Evolutionary conservation across 2,113 vertebrate genomes (phyloP).

Genomic region (Cyprinodon tularosa): DNA sequence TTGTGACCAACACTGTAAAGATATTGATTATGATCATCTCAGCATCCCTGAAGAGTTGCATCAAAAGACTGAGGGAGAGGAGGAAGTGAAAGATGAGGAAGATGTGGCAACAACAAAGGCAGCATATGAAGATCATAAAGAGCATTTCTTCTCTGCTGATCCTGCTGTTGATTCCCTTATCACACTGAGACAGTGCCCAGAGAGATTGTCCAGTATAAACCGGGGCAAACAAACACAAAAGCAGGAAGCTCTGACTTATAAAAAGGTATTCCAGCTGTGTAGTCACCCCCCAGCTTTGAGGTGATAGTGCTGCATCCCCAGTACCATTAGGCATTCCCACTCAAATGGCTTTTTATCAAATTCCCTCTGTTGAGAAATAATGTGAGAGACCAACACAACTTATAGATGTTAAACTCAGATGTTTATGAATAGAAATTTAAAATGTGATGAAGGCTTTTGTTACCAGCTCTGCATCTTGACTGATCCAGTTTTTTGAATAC

Average conservation of each 20-base stretch:
- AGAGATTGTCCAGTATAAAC: background rate
- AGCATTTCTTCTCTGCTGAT: slow-evolving; percentile 2
- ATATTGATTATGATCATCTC: background rate
- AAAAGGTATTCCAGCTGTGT: slow-evolving; percentile 68
- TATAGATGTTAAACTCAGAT: too few relatives aligned
- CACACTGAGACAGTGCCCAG: background rate
- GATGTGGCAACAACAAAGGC: background rate
- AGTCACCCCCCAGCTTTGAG: background rate
- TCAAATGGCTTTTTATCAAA: slow-evolving; percentile 11
- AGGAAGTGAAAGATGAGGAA: slow-evolving; percentile 10
- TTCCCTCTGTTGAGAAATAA: too few relatives aligned
- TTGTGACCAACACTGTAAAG: background rate
- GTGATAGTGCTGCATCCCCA: slow-evolving; percentile 14
- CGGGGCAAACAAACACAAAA: slow-evolving; percentile 2
- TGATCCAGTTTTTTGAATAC: too few relatives aligned
- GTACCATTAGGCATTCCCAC: background rate
- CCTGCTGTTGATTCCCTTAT: slow-evolving; percentile 27
- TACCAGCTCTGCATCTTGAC: too few relatives aligned
- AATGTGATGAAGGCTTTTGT: too few relatives aligned
- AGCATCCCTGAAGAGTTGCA: background rate
- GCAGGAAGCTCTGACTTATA: slow-evolving; percentile 19
- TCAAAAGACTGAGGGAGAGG: slow-evolving; percentile 12
- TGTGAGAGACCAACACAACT: too few relatives aligned
- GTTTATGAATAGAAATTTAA: too few relatives aligned
- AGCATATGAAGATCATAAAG: slow-evolving; percentile 16